Base-by-base conservation (phyloP, 1,140 invertebrate species). In the Rhyacophila brunnea region DNA sequence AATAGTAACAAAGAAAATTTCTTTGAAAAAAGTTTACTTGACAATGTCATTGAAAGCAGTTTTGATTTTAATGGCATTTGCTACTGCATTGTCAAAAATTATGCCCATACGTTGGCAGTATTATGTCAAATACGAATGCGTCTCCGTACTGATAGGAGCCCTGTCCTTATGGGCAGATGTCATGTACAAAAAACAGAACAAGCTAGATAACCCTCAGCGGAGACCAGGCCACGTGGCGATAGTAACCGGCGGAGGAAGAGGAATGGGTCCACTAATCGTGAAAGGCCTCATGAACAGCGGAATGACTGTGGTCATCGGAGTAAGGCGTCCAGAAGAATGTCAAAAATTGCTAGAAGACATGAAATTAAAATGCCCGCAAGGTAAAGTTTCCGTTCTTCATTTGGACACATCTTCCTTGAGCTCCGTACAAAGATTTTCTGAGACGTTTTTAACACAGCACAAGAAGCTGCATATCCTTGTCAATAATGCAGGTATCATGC, bases 401-500 rank as follows among this genome's bases (percentile, higher is more conserved):
- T 68, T 90, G 50, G 82, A 88, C 68, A 76, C 90, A 52, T 77
- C 83, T 45, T 82, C 78, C 20, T 71, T 93, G 46, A 80, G 85
- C 47, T 95, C 93, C 0, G 87, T 95, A 1, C 83, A 80, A 67
- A 71, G 80, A 50, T 96, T 96, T 75, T 88, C 86, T 0, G 70
- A 84, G 13, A 71, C 80, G 50, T 82, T 95, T 28, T 78, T 83
- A 51, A 71, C 76, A 3, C 81, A 85, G 58, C 85, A 85, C 65
- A 68, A 79, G 7, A 81, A 83, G 67, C 80, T 95, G 46, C 78
- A 93, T 71, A 70, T 91, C 62, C 75, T 94, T 6, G 82, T 94
- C 1, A 95, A 94, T 74, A 94, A 94, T 78, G 91, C 92, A 71
- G 92, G 89, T 15, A 85, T 95, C 35, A 95, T 95, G 91, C 91